Evolutionary conservation across 2,797 vertebrate genomes (phyloP).

Genomic region (Mormyrops attenuatus): DNA sequence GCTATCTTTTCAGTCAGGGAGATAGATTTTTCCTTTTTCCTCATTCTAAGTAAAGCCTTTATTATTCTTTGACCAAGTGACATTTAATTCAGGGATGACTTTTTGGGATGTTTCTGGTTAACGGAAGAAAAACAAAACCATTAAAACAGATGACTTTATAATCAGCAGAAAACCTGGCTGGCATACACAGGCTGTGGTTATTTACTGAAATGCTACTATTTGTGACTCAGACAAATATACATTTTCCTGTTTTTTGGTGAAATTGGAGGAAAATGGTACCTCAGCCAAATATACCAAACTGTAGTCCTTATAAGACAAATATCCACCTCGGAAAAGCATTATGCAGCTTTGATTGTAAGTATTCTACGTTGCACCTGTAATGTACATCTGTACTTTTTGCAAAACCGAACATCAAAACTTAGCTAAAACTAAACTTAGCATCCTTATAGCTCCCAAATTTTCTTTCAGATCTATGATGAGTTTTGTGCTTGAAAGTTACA

Average conservation of each 20-base stretch:
- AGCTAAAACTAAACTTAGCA: not conserved
- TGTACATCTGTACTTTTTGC: not conserved
- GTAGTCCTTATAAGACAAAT: not conserved
- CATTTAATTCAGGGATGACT: slow-evolving; percentile 40
- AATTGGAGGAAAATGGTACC: slow-evolving; percentile 5
- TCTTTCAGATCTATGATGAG: not conserved
- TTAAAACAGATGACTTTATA: slow-evolving; percentile 56
- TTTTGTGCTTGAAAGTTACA: not conserved
- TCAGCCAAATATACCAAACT: slow-evolving; percentile 4
- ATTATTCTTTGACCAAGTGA: slow-evolving; percentile 49
- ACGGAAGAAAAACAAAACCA: slow-evolving; percentile 47
- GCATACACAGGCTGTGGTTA: slow-evolving; percentile 41
- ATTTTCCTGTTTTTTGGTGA: slow-evolving; percentile 26
- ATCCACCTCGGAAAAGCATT: not conserved
- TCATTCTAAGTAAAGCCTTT: slow-evolving; percentile 56
- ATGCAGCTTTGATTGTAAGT: not conserved
- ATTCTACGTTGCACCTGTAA: not conserved
- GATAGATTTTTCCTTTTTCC: slow-evolving; percentile 50
- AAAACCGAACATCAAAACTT: not conserved
- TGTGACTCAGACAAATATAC: slow-evolving; percentile 52
- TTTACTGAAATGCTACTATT: slow-evolving; percentile 50
- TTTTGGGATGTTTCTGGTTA: slow-evolving; percentile 46
- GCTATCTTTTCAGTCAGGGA: slow-evolving; percentile 44
- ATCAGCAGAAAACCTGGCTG: slow-evolving; percentile 48
- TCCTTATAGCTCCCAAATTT: not conserved